Evolutionary conservation across 1,140 invertebrate genomes (phyloP), one percentile per base, ranked within the genome.

Genomic region (Drosophila sechellia): DNA sequence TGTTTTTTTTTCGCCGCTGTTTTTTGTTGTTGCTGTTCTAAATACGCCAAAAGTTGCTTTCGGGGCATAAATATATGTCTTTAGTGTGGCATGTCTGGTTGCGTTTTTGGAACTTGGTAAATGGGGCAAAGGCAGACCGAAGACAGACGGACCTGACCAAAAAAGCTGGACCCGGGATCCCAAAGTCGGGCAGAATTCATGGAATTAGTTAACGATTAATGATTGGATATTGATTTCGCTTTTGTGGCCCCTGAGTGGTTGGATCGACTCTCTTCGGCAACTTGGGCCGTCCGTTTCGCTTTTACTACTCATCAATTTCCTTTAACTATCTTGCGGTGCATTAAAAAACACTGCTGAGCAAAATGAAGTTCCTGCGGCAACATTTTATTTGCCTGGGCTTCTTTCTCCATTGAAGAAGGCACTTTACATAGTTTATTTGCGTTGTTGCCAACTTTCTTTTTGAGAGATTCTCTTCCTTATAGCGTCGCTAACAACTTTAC

Each of bases 141-240:
- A 20, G 1, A 20, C 15, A 20, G 42, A 27, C 22, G 52, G 45
- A 34, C 45, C 37, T 63, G 54, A 60, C 34, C 55, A 63, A 81
- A 64, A 34, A 34, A 39, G 15, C 37, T 35, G 46, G 65, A 34
- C 42, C 20, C 37, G 11, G 59, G 45, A 31, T 34, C 15, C 37
- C 39, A 34, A 43, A 48, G 69, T 75, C 70, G 76, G 79, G 71
- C 79, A 84, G 76, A 89, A 89, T 89, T 89, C 84, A 90, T 59
- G 84, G 84, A 89, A 89, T 89, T 89, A 90, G 84, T 89, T 89
- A 89, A 89, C 84, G 84, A 89, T 89, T 90, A 87, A 87, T 87
- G 84, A 87, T 87, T 87, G 85, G 85, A 90, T 89, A 89, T 89
- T 89, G 84, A 89, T 90, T 89, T 86, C 64, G 74, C 35, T 40